Conservation (phyloP, 2,888 invertebrate species). For the Drosophila subquinaria region DNA sequence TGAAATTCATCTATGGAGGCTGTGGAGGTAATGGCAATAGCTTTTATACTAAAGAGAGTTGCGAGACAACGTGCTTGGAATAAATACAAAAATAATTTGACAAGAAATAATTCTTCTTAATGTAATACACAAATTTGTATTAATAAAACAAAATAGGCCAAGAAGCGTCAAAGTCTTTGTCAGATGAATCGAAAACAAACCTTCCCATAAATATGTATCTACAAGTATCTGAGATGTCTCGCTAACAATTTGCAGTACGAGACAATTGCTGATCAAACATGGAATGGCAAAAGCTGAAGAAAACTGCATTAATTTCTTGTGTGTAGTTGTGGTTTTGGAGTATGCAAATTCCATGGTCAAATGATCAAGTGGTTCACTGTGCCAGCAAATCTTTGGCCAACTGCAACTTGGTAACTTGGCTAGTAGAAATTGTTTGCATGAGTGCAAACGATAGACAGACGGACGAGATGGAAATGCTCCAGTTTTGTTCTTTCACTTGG, state of each 20-base stretch:
- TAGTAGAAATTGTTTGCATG: conserved; percentile 52
- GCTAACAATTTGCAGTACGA: conserved; percentile 12
- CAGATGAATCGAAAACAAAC: not conserved
- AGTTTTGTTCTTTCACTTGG: conserved; percentile 61
- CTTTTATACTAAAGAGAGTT: not conserved
- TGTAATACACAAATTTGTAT: not conserved
- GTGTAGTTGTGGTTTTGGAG: conserved; percentile 18
- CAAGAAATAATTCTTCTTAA: not conserved
- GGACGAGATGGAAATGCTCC: conserved; percentile 59
- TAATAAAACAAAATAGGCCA: not conserved
- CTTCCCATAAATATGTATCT: not conserved
- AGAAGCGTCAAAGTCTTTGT: not conserved
- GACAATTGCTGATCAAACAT: conserved; percentile 12
- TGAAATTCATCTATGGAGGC: not conserved
- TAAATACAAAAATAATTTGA: no score
- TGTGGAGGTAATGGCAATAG: not conserved
- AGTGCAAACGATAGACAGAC: conserved; percentile 36
- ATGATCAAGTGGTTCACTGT: conserved; percentile 83
- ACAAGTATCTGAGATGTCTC: not conserved
- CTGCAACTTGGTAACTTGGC: conserved; percentile 17
- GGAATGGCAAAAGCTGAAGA: conserved; percentile 20
- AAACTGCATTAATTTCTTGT: conserved; percentile 27
- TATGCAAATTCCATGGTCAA: conserved; percentile 83
- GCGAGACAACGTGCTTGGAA: no score
- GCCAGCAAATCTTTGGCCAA: conserved; percentile 62